Conservation (phyloP, 2,888 invertebrate species). For the Stratiomys singularior region DNA sequence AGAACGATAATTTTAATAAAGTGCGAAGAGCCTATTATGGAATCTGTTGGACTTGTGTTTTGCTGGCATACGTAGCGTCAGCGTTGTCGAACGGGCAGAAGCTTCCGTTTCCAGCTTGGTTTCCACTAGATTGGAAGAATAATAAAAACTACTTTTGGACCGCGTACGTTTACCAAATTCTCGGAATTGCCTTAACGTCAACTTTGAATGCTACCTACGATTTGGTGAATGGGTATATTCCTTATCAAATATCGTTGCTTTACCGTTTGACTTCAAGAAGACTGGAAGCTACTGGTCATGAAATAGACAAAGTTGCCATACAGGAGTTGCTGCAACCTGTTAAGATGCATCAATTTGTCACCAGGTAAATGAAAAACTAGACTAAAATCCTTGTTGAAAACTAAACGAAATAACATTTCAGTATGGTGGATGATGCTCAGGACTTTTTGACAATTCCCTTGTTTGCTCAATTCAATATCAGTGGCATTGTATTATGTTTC, state of each 20-base stretch:
- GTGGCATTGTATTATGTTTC: slow-evolving; percentile 41
- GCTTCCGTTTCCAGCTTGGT: slow-evolving; percentile 58
- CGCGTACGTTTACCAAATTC: slow-evolving; percentile 57
- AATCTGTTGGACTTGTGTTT: background rate
- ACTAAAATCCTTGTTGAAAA: background rate
- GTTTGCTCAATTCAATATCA: slow-evolving; percentile 31
- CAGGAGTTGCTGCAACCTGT: background rate
- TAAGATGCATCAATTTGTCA: slow-evolving; percentile 21
- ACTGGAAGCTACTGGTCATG: slow-evolving; percentile 47
- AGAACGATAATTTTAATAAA: slow-evolving; percentile 1
- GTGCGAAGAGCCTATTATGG: background rate
- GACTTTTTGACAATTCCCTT: slow-evolving; percentile 11
- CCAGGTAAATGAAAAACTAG: background rate
- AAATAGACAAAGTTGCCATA: background rate
- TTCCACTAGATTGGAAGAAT: slow-evolving; percentile 58
- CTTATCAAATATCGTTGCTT: slow-evolving; percentile 57
- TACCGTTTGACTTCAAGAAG: slow-evolving; percentile 57
- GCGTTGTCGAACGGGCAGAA: slow-evolving; percentile 49
- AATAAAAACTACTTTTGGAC: slow-evolving; percentile 53
- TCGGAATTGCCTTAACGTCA: slow-evolving; percentile 55
- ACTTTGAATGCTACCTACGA: slow-evolving; percentile 57
- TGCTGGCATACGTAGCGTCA: background rate
- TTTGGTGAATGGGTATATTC: slow-evolving; percentile 57
- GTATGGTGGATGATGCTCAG: slow-evolving; percentile 1
- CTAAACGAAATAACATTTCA: slow-evolving; percentile 1